These are phyloP conservation scores for Mechanitis messenoides DNA, from an alignment of 2,888 invertebrate species.

Conservation along the genomic window DNA sequence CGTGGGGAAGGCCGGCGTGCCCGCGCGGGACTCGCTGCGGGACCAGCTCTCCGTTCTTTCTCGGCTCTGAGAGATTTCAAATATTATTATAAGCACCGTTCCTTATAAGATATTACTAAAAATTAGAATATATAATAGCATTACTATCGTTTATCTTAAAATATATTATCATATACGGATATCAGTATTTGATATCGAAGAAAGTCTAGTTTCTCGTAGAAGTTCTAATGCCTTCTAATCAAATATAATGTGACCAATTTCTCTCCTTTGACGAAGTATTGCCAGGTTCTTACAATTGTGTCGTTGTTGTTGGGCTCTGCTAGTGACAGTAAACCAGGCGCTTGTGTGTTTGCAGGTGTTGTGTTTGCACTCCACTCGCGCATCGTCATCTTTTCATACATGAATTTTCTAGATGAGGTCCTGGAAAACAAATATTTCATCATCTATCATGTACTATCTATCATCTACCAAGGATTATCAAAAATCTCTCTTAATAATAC, in stretches of 20 bases:
- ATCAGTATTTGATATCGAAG: too few species aligned
- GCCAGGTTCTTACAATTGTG: constrained; percentile 45
- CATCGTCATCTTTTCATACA: constrained; percentile 74
- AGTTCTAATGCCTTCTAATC: too few species aligned
- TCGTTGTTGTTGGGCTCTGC: constrained; percentile 59
- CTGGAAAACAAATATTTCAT: constrained; percentile 37
- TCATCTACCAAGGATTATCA: constrained; percentile 5
- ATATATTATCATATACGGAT: too few species aligned
- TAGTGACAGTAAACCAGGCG: constrained; percentile 68
- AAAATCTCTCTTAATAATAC: neutral
- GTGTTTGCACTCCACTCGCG: constrained; percentile 68
- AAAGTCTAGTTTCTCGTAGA: too few species aligned
- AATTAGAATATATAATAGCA: too few species aligned
- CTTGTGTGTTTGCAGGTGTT: constrained; percentile 55
- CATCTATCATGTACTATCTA: constrained; percentile 12
- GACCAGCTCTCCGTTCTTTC: constrained; percentile 83
- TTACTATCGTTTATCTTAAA: too few species aligned
- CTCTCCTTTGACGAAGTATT: too few species aligned
- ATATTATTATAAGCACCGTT: neutral
- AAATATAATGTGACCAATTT: too few species aligned
- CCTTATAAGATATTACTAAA: too few species aligned
- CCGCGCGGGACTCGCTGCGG: constrained; percentile 82
- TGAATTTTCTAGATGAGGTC: constrained; percentile 73
- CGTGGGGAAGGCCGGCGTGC: constrained; percentile 96
- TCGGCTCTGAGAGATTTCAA: constrained; percentile 45